Percentiles rank a stretch among this genome's conserved stretches.
Conservation (phyloP, 2,888 invertebrate species). For the Homarus gammarus region DNA sequence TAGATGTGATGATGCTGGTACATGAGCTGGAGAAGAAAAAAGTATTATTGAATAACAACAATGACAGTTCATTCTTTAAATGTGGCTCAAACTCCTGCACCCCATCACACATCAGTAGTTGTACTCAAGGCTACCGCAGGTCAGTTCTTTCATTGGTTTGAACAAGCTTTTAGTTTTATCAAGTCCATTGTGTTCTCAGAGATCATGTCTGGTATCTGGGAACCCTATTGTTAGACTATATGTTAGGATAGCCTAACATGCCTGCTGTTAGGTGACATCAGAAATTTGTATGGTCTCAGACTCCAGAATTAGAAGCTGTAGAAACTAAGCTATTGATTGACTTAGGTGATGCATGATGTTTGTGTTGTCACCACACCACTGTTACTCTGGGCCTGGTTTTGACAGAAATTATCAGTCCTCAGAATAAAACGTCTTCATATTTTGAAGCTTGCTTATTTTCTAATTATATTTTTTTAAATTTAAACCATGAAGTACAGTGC, state of each 20-base stretch:
- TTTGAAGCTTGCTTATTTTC: too few species aligned
- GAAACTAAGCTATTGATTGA: neutral
- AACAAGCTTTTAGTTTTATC: neutral
- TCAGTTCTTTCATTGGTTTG: neutral
- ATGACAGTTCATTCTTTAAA: neutral
- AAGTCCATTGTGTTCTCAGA: neutral
- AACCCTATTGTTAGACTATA: neutral
- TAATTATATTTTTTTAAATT: too few species aligned
- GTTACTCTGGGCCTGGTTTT: neutral
- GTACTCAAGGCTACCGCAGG: neutral
- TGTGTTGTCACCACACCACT: neutral
- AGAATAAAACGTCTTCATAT: too few species aligned
- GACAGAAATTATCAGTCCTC: neutral
- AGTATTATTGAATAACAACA: neutral
- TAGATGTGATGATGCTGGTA: neutral
- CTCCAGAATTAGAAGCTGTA: neutral
- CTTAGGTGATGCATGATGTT: neutral
- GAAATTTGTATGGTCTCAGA: neutral
- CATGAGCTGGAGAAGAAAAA: neutral
- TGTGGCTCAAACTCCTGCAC: neutral
- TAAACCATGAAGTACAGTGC: too few species aligned
- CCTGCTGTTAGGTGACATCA: neutral
- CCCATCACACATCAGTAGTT: neutral
- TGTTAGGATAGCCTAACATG: neutral
- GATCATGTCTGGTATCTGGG: neutral